Percentiles rank a stretch among this genome's conserved stretches.
Evolutionary conservation across 2,113 vertebrate genomes (phyloP).

Genomic region (Cheilinus undulatus): DNA sequence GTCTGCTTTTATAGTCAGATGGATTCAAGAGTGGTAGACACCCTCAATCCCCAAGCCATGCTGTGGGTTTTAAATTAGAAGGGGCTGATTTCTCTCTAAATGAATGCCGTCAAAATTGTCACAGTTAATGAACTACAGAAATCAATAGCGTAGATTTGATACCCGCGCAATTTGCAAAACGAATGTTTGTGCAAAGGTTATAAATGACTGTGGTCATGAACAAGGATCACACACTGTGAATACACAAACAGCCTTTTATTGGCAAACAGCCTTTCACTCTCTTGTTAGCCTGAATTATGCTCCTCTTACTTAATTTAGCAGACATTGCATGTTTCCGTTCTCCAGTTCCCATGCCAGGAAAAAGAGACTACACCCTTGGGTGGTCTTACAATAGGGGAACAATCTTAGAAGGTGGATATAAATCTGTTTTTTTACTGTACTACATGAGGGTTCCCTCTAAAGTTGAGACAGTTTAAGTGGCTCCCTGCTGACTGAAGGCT

Average conservation of each 20-base stretch:
- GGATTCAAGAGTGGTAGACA: background rate
- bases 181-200: constrained; percentile 33
- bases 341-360: constrained; percentile 55
- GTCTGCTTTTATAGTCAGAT: background rate
- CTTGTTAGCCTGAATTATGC: constrained; percentile 30
- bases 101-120: background rate
- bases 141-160: constrained; percentile 13
- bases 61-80: background rate
- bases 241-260: constrained; percentile 34
- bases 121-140: constrained; percentile 19
- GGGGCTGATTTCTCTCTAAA: constrained; percentile 10
- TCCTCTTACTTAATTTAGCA: constrained; percentile 40
- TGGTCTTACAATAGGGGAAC: constrained; percentile 53
- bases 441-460: constrained; percentile 9
- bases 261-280: background rate
- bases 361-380: constrained; percentile 55
- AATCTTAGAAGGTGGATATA: constrained; percentile 40
- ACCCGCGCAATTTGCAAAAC: constrained; percentile 20
- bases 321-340: constrained; percentile 39
- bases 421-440: constrained; percentile 22
- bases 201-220: constrained; percentile 32
- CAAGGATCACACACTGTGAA: constrained; percentile 26
- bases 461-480: background rate
- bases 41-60: background rate
- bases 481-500: background rate